Evolutionary conservation across 2,888 invertebrate genomes (phyloP), one percentile per base, ranked within the genome.

Genomic region (Harpalus rubripes): DNA sequence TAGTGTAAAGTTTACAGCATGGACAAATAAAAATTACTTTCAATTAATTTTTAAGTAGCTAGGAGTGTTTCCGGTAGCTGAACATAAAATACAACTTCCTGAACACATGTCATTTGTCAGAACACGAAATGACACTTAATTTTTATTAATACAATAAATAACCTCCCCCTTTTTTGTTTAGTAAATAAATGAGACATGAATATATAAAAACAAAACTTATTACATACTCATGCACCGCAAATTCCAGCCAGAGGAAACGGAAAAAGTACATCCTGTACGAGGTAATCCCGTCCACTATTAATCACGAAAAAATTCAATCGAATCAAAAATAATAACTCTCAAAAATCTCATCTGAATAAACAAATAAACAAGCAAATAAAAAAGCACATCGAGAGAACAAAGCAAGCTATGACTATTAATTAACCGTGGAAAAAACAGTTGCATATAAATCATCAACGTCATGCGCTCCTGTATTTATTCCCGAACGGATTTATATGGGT

Each of bases 381-480:
- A 74, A 74, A 44, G 72, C 72, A 74, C 81, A 81, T 65, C 61
- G 65, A 81, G 15, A 59, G 41, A 81, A 81, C 81, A 81, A 81
- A 52, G 81, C 65, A 76, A 74, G 74, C 83, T 39, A 74, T 83
- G 76, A 56, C 83, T 74, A 83, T 83, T 74, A 83, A 83, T 83
- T 83, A 83, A 59, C 83, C 83, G 26, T 32, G 83, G 18, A 83
- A 83, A 83, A 83, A 83, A 83, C 83, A 76, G 76, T 83, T 83
- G 83, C 76, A 83, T 83, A 83, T 83, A 76, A 83, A 83, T 83
- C 72, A 74, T 83, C 72, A 74, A 68, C 82, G 52, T 82, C 68
- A 72, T 72, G 82, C 22, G n/a, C 56, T n/a, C 12, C n/a, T 16
- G 82, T 82, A 82, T 82, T 82, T 82, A 82, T 68, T 68, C 56